phyloP scores from a whole-genome alignment of 2,888 invertebrate genomes.

The Copidosoma aretas region DNA sequence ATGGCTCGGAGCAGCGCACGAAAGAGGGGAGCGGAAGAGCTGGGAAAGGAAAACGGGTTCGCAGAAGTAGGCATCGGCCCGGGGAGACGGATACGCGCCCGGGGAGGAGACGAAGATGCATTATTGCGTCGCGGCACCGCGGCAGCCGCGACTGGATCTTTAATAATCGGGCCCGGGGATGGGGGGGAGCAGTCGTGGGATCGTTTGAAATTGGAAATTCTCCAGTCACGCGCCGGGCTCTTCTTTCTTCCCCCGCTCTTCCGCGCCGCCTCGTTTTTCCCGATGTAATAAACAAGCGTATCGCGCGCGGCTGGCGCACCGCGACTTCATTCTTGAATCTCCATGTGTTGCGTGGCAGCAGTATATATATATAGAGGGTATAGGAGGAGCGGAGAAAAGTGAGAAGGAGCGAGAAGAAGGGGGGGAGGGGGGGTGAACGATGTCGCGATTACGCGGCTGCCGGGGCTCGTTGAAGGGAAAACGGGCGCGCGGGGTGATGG shows the following conservation, averaged over 20 bases:
- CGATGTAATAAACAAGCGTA: slow-evolving; percentile 5
- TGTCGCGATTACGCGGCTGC: no score
- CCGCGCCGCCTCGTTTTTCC: slow-evolving; percentile 18
- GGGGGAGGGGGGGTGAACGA: no score
- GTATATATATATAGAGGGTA: no score
- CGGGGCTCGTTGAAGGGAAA: no score
- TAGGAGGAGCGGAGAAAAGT: no score
- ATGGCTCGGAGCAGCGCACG: not conserved
- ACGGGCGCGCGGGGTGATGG: slow-evolving; percentile 24
- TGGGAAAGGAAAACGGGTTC: slow-evolving; percentile 29
- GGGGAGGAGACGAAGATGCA: slow-evolving; percentile 40
- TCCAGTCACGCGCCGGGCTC: slow-evolving; percentile 33
- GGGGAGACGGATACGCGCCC: not conserved
- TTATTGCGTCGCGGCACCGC: slow-evolving; percentile 42
- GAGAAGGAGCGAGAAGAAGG: no score
- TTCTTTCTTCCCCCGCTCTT: slow-evolving; percentile 10
- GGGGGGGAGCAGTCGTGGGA: slow-evolving; percentile 12
- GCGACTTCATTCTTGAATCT: no score
- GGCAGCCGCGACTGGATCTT: slow-evolving; percentile 50
- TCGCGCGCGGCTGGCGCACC: no score
- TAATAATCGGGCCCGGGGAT: slow-evolving; percentile 47
- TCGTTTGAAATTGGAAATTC: slow-evolving; percentile 47
- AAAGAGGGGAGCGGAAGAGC: no score
- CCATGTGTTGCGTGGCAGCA: no score
- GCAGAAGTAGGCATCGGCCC: slow-evolving; percentile 37